Evolutionary conservation across 2,888 invertebrate genomes (phyloP), one percentile per base, ranked within the genome.

Genomic region (Cancer borealis): DNA sequence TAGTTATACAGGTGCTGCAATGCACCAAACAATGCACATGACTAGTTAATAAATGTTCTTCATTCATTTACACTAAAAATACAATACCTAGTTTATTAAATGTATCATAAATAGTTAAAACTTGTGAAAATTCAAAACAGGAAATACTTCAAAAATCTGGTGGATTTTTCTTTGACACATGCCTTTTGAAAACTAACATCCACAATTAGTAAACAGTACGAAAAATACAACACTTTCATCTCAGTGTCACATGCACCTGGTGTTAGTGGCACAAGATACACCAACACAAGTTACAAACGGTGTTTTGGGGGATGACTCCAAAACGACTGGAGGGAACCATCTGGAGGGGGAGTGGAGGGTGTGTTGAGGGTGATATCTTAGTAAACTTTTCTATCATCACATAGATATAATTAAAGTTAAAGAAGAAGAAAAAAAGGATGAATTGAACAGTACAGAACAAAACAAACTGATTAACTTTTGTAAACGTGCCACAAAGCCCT

Each of bases 281-380:
- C 49, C 84, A 84, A 84, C 84, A 84, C 10, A 26, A 90, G 49
- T 47, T 90, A 90, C 90, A 90, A 90, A 90, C 90, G 90, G 30
- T 90, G 47, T 17, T 90, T 54, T 54, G 39, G 10, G n/a, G 49
- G 54, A 54, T 30, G 90, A 30, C 39, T 30, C 90, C 90, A 90
- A 90, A 90, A 90, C 26, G 90, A 90, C 21, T n/a, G n/a, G 3
- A 90, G 21, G 54, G 49, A 54, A 21, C 1, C 90, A 54, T 60
- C 90, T 90, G 90, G 54, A 26, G 49, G 3, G 60, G 39, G 90
- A 54, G 49, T 39, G 39, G 39, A 39, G 49, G 90, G 30, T 3
- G 14, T 1, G n/a, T 46, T 26, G 54, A 49, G n/a, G 46, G 14
- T 49, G 89, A 89, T n/a, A 26, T 21, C 3, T 47, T 26, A n/a